These are phyloP conservation scores for Elephas maximus DNA, from an alignment of 2,113 vertebrate species.

Conservation along the genomic window DNA sequence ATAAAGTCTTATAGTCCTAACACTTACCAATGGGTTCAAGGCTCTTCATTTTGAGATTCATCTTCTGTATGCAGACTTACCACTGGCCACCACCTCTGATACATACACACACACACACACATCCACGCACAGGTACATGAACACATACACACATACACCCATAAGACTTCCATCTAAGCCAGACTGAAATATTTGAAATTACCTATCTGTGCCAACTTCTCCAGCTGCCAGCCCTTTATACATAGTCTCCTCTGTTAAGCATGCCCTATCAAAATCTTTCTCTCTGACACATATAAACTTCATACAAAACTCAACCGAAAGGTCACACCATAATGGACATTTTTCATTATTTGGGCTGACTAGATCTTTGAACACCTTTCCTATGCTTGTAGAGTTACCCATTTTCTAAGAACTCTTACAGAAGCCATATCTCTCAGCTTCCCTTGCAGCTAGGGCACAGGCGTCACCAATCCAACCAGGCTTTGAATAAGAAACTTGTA, in stretches of 20 bases:
- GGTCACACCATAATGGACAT: not conserved
- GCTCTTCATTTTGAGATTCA: not conserved
- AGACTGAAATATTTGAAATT: constrained; percentile 11
- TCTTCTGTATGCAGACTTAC: not conserved
- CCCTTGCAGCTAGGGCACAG: not conserved
- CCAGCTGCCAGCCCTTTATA: not conserved
- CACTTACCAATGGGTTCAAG: not conserved
- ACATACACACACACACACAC: not conserved
- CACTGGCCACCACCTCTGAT: not conserved
- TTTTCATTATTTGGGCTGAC: not conserved
- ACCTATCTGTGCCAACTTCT: not conserved
- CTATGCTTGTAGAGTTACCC: constrained; percentile 6
- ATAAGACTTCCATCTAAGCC: not conserved
- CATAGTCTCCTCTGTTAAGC: not conserved
- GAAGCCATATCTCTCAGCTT: not conserved
- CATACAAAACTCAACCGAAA: not conserved
- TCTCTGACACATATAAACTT: not conserved
- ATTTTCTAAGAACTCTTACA: not conserved
- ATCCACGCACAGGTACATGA: not conserved
- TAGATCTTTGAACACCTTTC: not conserved
- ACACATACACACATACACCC: not conserved
- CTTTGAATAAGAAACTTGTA: not conserved
- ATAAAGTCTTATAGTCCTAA: not conserved
- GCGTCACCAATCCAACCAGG: not conserved
- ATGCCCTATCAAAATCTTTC: not conserved